Percentiles rank a stretch among this genome's conserved stretches.
Evolutionary conservation across 2,113 vertebrate species (phyloP).

Genomic region (Bos indicus): DNA sequence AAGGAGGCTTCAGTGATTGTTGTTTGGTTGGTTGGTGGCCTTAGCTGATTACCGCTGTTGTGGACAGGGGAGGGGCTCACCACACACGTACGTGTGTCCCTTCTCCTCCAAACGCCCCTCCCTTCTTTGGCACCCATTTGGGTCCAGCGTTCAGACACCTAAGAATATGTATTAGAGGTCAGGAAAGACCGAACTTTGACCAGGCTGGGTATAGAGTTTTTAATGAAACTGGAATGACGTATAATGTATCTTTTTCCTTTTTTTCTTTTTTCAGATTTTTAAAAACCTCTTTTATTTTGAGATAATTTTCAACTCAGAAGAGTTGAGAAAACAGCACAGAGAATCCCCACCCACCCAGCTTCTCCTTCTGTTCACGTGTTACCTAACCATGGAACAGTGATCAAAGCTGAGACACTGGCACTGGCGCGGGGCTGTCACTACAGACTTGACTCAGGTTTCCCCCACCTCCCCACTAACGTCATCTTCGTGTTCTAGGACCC

Average conservation of each 20-base stretch:
- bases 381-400: neutral
- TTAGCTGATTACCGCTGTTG: neutral
- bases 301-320: neutral
- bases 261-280: neutral
- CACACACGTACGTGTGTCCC: fast-evolving
- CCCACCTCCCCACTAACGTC: fast-evolving
- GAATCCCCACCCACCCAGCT: neutral
- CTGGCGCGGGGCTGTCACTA: neutral
- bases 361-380: neutral
- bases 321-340: neutral
- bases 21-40: neutral
- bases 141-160: neutral
- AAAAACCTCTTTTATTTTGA: neutral
- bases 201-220: neutral
- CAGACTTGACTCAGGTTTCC: neutral
- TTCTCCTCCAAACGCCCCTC: neutral
- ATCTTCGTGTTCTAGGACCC: neutral
- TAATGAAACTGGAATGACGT: neutral
- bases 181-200: neutral
- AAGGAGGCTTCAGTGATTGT: neutral
- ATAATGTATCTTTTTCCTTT: neutral
- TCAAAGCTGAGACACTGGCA: neutral
- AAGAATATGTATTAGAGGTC: neutral
- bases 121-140: neutral
- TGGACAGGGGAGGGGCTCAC: neutral